A percentile compares a stretch with the other conserved stretches of the same genome.
These are phyloP conservation scores for Lepidocyrtinus sp. DNA, from an alignment of 2,888 invertebrate species.

Conservation along the genomic window DNA sequence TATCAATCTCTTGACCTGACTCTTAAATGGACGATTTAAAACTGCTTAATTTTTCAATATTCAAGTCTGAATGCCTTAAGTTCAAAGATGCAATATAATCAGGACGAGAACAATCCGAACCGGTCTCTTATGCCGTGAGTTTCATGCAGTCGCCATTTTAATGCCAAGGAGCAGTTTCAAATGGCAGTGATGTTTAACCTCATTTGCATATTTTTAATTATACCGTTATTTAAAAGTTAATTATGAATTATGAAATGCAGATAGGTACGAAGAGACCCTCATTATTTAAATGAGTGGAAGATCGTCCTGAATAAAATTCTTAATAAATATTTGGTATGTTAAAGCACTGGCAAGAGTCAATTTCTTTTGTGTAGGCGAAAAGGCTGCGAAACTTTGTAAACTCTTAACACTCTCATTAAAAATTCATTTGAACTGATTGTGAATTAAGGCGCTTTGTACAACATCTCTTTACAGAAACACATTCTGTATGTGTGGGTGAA, in stretches of 20 bases:
- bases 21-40: conserved; percentile 5
- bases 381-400: neutral
- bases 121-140: too few species aligned
- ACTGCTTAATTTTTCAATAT: too few species aligned
- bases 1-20: too few species aligned
- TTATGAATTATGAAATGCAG: conserved; percentile 26
- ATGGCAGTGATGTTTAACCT: neutral
- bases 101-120: too few species aligned
- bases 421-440: conserved; percentile 15
- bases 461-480: neutral
- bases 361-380: neutral
- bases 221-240: neutral
- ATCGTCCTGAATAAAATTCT: neutral
- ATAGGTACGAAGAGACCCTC: conserved; percentile 32
- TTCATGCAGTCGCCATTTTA: neutral
- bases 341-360: conserved; percentile 11
- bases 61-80: too few species aligned
- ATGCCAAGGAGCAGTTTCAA: too few species aligned
- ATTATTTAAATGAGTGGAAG: neutral
- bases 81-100: too few species aligned
- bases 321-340: conserved; percentile 1
- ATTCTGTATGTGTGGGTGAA: too few species aligned
- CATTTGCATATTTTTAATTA: neutral
- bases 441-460: conserved; percentile 18
- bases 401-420: neutral